A percentile compares a stretch with the other conserved stretches of the same genome.
These are phyloP conservation scores for Chrysomela aeneicollis DNA, from an alignment of 2,888 invertebrate genomes.

Conservation along the genomic window DNA sequence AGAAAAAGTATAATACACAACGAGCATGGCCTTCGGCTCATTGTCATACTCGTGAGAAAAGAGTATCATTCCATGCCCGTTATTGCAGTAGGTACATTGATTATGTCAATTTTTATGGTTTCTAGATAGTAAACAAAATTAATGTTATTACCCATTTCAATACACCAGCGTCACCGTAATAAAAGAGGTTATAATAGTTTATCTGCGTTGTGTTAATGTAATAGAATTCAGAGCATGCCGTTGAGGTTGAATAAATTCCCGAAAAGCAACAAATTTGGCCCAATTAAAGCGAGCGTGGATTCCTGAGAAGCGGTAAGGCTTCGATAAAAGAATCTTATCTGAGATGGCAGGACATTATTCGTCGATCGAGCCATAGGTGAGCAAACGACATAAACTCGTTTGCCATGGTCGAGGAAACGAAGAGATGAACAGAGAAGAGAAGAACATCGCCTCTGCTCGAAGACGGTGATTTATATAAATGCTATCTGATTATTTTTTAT, in stretches of 20 bases:
- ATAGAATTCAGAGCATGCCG: slow-evolving; percentile 24
- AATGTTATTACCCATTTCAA: too few relatives aligned
- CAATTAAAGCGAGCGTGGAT: slow-evolving; percentile 50
- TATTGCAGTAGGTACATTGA: too few relatives aligned
- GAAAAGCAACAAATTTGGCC: slow-evolving; percentile 51
- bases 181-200: neutral
- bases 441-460: slow-evolving; percentile 27
- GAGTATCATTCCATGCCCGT: too few relatives aligned
- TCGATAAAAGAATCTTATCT: slow-evolving; percentile 53
- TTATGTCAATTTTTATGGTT: too few relatives aligned
- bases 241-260: slow-evolving; percentile 31
- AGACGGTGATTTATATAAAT: slow-evolving; percentile 61
- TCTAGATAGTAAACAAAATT: too few relatives aligned
- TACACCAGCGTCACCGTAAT: too few relatives aligned
- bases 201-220: neutral
- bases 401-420: slow-evolving; percentile 39
- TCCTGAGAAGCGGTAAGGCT: slow-evolving; percentile 52
- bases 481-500: slow-evolving; percentile 61
- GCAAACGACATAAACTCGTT: slow-evolving; percentile 48
- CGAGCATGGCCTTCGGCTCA: too few relatives aligned
- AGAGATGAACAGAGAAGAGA: slow-evolving; percentile 19
- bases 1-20: too few relatives aligned
- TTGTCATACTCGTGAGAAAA: too few relatives aligned
- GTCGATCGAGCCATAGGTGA: slow-evolving; percentile 48
- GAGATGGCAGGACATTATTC: slow-evolving; percentile 46